A percentile compares a stretch with the other conserved stretches of the same genome.
phyloP scores from a whole-genome alignment of 2,113 vertebrate genomes.

The Myrmophylax atrothorax region DNA sequence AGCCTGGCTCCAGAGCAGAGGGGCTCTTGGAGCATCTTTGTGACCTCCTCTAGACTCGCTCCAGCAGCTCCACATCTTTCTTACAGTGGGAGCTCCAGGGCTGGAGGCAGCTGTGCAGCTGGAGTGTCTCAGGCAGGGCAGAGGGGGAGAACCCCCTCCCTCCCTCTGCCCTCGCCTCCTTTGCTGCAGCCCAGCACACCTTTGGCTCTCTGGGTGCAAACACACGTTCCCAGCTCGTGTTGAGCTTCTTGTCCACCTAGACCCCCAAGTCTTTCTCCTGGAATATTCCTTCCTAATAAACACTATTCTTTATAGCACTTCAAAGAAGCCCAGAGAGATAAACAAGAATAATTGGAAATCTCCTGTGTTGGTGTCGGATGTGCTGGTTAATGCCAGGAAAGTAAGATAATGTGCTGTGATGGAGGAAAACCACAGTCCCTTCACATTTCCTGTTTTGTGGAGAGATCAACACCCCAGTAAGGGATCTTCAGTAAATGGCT shows the following conservation, averaged over 20 bases:
- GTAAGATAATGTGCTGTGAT: background rate
- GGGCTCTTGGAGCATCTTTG: no score
- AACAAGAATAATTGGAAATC: background rate
- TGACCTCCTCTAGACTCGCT: no score
- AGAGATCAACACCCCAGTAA: background rate
- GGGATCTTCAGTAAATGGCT: background rate
- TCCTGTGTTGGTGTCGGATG: background rate
- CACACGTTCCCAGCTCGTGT: rapidly evolving
- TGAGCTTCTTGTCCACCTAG: background rate
- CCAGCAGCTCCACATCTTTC: background rate
- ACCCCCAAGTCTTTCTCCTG: background rate
- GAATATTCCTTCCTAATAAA: background rate
- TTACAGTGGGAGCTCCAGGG: background rate
- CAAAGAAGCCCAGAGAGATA: background rate
- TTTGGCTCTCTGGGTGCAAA: background rate
- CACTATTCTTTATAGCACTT: background rate
- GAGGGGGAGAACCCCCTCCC: background rate
- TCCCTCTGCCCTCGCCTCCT: background rate
- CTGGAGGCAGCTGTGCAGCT: background rate
- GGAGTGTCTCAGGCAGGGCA: background rate
- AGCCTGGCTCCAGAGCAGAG: no score
- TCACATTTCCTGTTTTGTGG: background rate
- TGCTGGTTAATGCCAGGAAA: background rate
- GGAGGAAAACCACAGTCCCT: background rate
- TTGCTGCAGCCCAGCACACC: background rate